Conservation (phyloP, 2,113 vertebrate species). For the Leiothrix lutea region DNA sequence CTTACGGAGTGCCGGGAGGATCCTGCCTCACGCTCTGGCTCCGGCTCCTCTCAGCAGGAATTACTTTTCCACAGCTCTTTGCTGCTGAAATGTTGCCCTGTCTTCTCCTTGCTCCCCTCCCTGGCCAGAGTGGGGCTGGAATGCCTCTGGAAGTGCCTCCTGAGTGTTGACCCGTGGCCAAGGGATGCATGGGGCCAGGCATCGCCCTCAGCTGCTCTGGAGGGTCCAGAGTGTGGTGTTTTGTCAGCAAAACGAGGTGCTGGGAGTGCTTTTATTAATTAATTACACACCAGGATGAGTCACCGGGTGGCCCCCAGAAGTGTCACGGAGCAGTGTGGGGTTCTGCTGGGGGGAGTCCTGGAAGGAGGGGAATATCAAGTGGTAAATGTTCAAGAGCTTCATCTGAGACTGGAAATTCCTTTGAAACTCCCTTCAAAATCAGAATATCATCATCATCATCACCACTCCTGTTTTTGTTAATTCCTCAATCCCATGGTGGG, state of each 20-base stretch:
- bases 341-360: neutral
- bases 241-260: neutral
- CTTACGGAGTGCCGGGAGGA: neutral
- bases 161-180: neutral
- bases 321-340: neutral
- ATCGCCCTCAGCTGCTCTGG: neutral
- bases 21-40: neutral
- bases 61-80: neutral
- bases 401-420: neutral
- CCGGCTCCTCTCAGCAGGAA: neutral
- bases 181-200: neutral
- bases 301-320: neutral
- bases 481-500: neutral
- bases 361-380: neutral
- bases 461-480: neutral
- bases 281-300: neutral
- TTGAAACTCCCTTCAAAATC: neutral
- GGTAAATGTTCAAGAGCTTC: neutral
- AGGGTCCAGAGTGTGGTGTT: neutral
- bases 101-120: neutral
- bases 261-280: neutral
- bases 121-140: neutral
- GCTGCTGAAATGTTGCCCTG: neutral
- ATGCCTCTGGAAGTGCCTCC: neutral
- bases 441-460: neutral